Evolutionary conservation across 2,113 vertebrate species (phyloP).

Genomic region (Pyrgilauda ruficollis): DNA sequence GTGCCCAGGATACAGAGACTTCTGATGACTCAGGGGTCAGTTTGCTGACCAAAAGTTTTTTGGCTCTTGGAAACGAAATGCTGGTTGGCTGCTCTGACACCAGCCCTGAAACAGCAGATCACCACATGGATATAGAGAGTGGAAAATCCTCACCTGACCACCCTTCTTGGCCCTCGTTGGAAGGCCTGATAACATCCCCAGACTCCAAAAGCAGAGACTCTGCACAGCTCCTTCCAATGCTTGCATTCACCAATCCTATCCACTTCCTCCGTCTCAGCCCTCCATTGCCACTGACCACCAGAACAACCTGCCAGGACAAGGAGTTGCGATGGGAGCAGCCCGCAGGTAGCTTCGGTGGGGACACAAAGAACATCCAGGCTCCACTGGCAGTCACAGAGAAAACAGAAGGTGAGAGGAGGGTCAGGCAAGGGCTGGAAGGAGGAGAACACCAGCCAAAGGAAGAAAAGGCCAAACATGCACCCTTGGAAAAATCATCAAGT

Average conservation of each 20-base stretch:
- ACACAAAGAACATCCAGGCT: background rate
- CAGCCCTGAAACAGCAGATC: background rate
- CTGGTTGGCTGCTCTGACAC: background rate
- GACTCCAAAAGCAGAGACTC: background rate
- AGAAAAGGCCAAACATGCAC: conserved; percentile 23
- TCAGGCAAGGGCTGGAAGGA: background rate
- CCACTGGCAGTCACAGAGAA: background rate
- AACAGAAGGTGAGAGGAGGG: background rate
- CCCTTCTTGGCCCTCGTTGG: conserved; percentile 53
- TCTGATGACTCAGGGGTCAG: conserved; percentile 28
- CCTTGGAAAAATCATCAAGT: conserved; percentile 76
- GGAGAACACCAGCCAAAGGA: background rate
- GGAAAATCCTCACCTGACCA: conserved; percentile 22
- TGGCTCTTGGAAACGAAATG: background rate
- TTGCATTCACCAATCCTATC: conserved; percentile 74
- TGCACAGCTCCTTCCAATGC: background rate
- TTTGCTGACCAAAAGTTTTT: background rate
- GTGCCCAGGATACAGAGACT: background rate
- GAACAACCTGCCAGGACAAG: background rate
- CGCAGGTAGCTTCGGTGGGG: background rate
- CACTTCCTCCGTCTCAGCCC: conserved; percentile 54
- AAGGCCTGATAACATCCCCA: background rate
- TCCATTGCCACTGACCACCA: conserved; percentile 39
- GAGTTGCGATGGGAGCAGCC: background rate
- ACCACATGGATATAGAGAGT: background rate